Base-by-base conservation (phyloP, 2,888 invertebrate species). In the Keiferia lycopersicella region DNA sequence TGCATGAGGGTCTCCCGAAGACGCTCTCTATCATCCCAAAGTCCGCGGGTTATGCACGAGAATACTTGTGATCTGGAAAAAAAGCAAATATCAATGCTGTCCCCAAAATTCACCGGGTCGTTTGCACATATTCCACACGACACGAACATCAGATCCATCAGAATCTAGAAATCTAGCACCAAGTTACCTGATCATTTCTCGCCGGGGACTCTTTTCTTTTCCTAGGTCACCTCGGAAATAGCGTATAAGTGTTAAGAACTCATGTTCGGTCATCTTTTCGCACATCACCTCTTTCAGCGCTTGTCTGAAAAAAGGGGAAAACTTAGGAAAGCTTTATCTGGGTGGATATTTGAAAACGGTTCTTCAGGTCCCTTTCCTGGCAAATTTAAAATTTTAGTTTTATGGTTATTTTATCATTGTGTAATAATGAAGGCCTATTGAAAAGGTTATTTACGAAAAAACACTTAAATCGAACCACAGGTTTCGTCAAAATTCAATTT, bases 211-310 rank as follows among this genome's bases (percentile, higher is more conserved):
- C 71, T 82, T 81, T 64, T 89, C 83, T 63, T 93, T 78, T 71
- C 93, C 85, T 67, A 91, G 77, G 69, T 94, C 93, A 0, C 94
- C 94, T 0, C 95, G 94, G 82, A 96, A 97, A 70, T 93, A 91
- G 69, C 97, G 93, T 14, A 95, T 94, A 11, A 97, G 85, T 0
- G 96, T 96, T 3, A 96, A 88, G 79, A 96, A 95, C 85, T 97
- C 97, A 68, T 97, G 97, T 75, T 96, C 96, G 0, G 94, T 94
- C 82, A 96, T 95, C 69, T 93, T 89, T 34, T 94, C 93, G 12
- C 94, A 94, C 88, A 96, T 92, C 61, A 96, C 88, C 71, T 94
- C 93, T 72, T 93, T 92, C 51, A 96, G 74, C 2, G 95, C 94
- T 74, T 94, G 91, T 72, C 95, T 95, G 74, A 18, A 83, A 88